These are phyloP conservation scores for Holacanthella duospinosa DNA, from an alignment of 2,888 invertebrate genomes.

Conservation along the genomic window DNA sequence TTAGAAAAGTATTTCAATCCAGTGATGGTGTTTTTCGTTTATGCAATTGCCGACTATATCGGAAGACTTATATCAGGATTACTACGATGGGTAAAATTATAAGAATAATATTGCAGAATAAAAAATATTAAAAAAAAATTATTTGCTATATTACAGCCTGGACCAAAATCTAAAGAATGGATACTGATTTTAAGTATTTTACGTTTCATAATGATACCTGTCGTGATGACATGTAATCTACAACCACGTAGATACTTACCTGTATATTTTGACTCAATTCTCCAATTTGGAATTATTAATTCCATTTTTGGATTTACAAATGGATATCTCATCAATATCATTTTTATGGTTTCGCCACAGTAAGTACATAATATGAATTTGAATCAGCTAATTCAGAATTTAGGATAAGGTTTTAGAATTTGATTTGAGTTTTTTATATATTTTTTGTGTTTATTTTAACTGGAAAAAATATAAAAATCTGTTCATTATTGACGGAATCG, in stretches of 20 bases:
- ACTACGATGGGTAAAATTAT: slow-evolving; percentile 52
- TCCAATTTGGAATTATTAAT: slow-evolving; percentile 65
- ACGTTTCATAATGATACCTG: slow-evolving; percentile 65
- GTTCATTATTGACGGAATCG: too few species aligned
- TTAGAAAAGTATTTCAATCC: slow-evolving; percentile 81
- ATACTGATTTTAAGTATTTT: slow-evolving; percentile 49
- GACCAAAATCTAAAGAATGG: slow-evolving; percentile 26
- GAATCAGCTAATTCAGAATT: too few species aligned
- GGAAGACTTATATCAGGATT: slow-evolving; percentile 71
- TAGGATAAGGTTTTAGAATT: too few species aligned
- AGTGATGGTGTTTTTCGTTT: slow-evolving; percentile 78
- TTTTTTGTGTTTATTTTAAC: too few species aligned
- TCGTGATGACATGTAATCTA: slow-evolving; percentile 77
- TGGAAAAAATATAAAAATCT: too few species aligned
- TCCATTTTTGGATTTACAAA: slow-evolving; percentile 69
- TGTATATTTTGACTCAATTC: slow-evolving; percentile 66
- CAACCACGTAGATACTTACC: slow-evolving; percentile 66
- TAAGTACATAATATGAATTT: slow-evolving; percentile 45
- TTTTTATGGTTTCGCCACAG: slow-evolving; percentile 76
- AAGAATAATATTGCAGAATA: not conserved
- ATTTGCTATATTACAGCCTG: slow-evolving; percentile 20
- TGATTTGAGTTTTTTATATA: not conserved
- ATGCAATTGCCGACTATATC: slow-evolving; percentile 77
- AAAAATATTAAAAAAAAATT: not conserved
- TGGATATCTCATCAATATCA: slow-evolving; percentile 79